phyloP scores from a whole-genome alignment of 2,113 vertebrate genomes.

The Crotalus tigris region DNA sequence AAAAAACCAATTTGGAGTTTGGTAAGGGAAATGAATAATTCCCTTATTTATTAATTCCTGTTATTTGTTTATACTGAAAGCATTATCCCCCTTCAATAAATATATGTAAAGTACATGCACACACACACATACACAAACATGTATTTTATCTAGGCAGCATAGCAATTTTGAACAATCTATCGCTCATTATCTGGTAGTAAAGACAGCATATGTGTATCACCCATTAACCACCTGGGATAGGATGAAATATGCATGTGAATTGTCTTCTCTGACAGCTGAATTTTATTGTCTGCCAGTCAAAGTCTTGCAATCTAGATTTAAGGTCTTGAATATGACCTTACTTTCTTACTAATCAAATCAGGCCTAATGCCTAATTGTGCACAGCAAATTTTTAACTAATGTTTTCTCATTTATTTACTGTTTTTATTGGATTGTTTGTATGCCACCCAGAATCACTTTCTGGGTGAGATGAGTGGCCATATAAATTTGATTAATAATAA shows the following conservation, averaged over 20 bases:
- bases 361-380: not conserved
- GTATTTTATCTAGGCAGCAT: not conserved
- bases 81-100: not conserved
- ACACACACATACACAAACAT: not conserved
- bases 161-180: not conserved
- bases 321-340: not conserved
- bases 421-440: not conserved
- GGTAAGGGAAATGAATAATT: not conserved
- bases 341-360: not conserved
- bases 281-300: not conserved
- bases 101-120: not conserved
- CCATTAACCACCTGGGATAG: not conserved
- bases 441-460: not conserved
- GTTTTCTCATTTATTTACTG: not conserved
- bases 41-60: not conserved
- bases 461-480: not conserved
- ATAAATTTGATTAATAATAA: not conserved
- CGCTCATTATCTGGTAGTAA: not conserved
- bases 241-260: not conserved
- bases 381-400: not conserved
- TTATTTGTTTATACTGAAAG: not conserved
- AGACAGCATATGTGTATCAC: not conserved
- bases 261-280: not conserved
- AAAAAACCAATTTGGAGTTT: not conserved
- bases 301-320: not conserved